Evolutionary conservation across 2,113 vertebrate genomes (phyloP), one percentile per base, ranked within the genome.

Genomic region (Pipra filicauda): DNA sequence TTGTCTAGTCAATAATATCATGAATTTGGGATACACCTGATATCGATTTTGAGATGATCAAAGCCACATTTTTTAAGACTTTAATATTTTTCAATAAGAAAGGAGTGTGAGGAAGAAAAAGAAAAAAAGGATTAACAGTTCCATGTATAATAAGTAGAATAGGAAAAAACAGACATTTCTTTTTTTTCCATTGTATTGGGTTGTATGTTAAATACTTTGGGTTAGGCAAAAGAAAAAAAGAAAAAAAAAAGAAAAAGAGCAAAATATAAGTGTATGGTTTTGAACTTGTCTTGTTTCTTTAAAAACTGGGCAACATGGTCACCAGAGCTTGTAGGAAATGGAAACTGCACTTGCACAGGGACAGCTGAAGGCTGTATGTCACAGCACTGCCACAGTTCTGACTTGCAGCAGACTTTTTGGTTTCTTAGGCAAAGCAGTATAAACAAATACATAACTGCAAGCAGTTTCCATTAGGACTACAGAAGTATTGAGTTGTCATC

Each of bases 381-480:
- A 28, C 23, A 69, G 21, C 44, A 27, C 9, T 35, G 55, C 33
- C 9, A 1, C 0, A 0, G 27, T 48, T 66, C 54, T 77, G 37
- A 69, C 49, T 27, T 2, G 0, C 11, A 31, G 17, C 30, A 55
- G n/a, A 64, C 14, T 31, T 48, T 8, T 55, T 49, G 7, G 8
- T 31, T 89, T 80, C 62, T 82, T 59, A 61, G 43, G 12, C 21
- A 85, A 85, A 88, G 33, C n/a, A 82, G 28, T 49, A 66, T 30
- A 41, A 91, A 74, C 26, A 85, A 76, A 75, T 7, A 26, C 4
- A 59, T 44, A 27, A 33, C 14, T 22, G 59, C 16, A 55, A 72
- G 35, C 15, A 49, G 27, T 52, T 96, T 69, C 79, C 58, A 54
- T 46, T 17, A 80, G 58, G 54, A 59, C 24, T 71, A n/a, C n/a